Conservation (phyloP, 2,797 vertebrate species). For the Coregonus suidteri region DNA sequence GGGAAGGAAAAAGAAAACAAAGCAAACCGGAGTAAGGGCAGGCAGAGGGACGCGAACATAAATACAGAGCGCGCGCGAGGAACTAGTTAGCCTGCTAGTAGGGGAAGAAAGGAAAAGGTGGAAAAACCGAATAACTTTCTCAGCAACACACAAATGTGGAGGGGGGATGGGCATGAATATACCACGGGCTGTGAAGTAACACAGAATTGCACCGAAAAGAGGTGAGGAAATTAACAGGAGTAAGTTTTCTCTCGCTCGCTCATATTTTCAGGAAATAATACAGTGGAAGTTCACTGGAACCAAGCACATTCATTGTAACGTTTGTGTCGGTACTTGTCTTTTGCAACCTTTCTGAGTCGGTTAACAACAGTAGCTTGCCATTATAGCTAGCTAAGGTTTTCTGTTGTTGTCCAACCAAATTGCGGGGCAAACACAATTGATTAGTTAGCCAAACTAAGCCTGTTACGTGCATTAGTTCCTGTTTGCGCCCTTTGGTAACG, state of each 20-base stretch:
- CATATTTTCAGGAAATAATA: no score
- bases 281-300: no score
- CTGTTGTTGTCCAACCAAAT: not conserved
- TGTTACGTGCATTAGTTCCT: not conserved
- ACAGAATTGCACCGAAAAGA: slow-evolving; percentile 34
- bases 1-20: slow-evolving; percentile 31
- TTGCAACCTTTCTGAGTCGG: no score
- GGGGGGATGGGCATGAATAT: slow-evolving; percentile 67
- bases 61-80: not conserved
- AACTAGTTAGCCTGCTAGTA: slow-evolving; percentile 4
- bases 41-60: not conserved
- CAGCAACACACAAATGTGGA: slow-evolving; percentile 42
- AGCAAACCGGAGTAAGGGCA: slow-evolving; percentile 18
- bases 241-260: not conserved
- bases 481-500: not conserved
- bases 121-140: slow-evolving; percentile 34
- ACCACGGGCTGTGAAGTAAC: slow-evolving; percentile 53
- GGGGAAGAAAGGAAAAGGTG: slow-evolving; percentile 31
- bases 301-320: no score
- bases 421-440: no score
- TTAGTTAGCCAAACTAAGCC: not conserved
- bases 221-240: slow-evolving; percentile 42
- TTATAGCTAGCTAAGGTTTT: not conserved
- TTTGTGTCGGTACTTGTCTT: no score
- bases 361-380: not conserved